Evolutionary conservation across 1,140 invertebrate species (phyloP).

Genomic region (Zaprionus vittiger): DNA sequence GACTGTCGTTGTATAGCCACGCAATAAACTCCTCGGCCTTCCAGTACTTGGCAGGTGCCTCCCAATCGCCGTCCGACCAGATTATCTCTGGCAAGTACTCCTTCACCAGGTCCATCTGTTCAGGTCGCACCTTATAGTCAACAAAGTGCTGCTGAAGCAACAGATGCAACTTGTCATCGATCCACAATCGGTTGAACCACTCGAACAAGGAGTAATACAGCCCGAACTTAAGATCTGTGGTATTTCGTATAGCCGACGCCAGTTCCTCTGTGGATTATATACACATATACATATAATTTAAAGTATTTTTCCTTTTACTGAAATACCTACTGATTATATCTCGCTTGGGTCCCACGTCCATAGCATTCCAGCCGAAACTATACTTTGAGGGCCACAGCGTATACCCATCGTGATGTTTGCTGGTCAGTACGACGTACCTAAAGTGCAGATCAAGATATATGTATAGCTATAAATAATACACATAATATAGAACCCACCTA

Average conservation of each 20-base stretch:
- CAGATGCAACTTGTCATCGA: constrained; percentile 89
- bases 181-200: constrained; percentile 95
- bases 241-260: constrained; percentile 88
- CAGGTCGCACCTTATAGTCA: constrained; percentile 89
- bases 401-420: constrained; percentile 97
- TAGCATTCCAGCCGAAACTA: constrained; percentile 95
- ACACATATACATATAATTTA: background rate
- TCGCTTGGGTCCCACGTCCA: constrained; percentile 93
- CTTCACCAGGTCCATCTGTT: constrained; percentile 90
- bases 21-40: constrained; percentile 92
- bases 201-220: constrained; percentile 96
- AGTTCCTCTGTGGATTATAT: constrained; percentile 86
- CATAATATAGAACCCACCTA: constrained; percentile 85
- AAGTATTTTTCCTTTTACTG: background rate
- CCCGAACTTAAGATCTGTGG: constrained; percentile 91
- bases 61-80: constrained; percentile 98
- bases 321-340: constrained; percentile 89
- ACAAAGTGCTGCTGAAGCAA: constrained; percentile 89
- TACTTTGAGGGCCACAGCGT: constrained; percentile 94
- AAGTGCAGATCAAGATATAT: background rate
- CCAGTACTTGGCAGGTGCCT: constrained; percentile 92
- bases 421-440: constrained; percentile 95
- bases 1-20: constrained; percentile 97
- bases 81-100: constrained; percentile 94
- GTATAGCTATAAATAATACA: background rate